Evolutionary conservation across 92 coral and sea anemone species (phyloP).

Genomic region (Epizoanthus ramosus): DNA sequence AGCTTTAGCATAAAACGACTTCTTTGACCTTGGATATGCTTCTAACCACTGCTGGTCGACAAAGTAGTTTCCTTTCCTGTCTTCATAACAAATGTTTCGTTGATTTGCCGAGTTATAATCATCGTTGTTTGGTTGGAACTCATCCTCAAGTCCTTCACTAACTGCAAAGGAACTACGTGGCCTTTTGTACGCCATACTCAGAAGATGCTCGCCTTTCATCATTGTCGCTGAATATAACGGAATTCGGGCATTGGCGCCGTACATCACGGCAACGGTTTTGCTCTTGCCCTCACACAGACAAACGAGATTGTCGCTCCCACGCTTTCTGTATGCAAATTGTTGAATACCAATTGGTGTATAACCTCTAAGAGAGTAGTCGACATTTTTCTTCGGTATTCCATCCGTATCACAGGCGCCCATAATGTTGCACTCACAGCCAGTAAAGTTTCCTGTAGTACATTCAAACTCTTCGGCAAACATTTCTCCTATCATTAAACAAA

Average conservation of each 20-base stretch:
- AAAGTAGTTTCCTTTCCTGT: neutral
- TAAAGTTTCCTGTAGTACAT: too few relatives aligned
- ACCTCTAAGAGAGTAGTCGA: neutral
- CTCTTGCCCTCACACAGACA: neutral
- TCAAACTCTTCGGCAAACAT: too few relatives aligned
- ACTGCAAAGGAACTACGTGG: neutral
- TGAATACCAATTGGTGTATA: neutral
- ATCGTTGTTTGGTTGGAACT: neutral
- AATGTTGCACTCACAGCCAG: neutral
- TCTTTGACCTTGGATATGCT: neutral
- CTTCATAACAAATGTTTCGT: neutral
- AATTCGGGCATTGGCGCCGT: neutral
- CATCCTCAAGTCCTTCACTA: neutral
- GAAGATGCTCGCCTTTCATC: neutral
- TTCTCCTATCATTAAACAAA: too few relatives aligned
- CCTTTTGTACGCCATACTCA: neutral
- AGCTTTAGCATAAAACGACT: too few relatives aligned
- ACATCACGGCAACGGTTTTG: neutral
- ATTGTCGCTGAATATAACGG: neutral
- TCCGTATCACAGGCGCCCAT: neutral
- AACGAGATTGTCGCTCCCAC: neutral
- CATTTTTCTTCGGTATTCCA: neutral
- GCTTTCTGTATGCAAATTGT: neutral
- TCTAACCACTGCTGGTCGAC: neutral
- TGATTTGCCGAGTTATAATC: neutral